Base-by-base conservation (phyloP, 2,888 invertebrate genomes). In the Strigamia crassipes region DNA sequence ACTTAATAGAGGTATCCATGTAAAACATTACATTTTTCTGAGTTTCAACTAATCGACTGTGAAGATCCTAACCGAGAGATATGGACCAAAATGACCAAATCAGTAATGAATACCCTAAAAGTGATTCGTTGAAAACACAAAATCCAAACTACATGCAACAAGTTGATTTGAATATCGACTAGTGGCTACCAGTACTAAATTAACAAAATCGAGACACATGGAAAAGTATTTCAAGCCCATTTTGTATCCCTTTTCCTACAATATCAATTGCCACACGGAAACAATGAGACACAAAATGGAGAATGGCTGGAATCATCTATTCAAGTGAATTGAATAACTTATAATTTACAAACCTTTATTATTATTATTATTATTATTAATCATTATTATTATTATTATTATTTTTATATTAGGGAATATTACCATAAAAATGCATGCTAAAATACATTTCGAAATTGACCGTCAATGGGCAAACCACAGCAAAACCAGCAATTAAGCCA, bases 351-450 rank as follows among this genome's bases (percentile, higher is more conserved):
- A 38, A 38, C 38, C 38, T 46, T 42, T 46, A 46, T n/a, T n/a
- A 46, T 15, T 46, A 15, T 46, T 46, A 13, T 42, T n/a, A n/a
- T n/a, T 13, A 42, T 42, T 42, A 42, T 42, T 42, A 8, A 13
- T 42, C 10, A 42, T 15, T 15, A 42, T 13, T 42, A 13, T 42
- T 42, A 13, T 42, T 13, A 13, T 13, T 15, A 18, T 21, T 15
- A 18, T 61, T 61, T 61, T 23, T n/a, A 18, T 61, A 61, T 61
- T 73, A 27, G 31, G 73, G 27, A 12, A 73, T 56, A 73, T 27
- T 73, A 73, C 31, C 56, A 56, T 73, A n/a, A 73, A 73, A 73
- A 73, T 73, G 73, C 73, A 31, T 31, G 73, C 73, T 73, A 73
- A 73, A 73, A 66, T 66, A 66, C 61, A 21, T 23, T 73, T 31